Conservation (phyloP, 64 coral and sea anemone genomes). For the Actinia tenebrosa region DNA sequence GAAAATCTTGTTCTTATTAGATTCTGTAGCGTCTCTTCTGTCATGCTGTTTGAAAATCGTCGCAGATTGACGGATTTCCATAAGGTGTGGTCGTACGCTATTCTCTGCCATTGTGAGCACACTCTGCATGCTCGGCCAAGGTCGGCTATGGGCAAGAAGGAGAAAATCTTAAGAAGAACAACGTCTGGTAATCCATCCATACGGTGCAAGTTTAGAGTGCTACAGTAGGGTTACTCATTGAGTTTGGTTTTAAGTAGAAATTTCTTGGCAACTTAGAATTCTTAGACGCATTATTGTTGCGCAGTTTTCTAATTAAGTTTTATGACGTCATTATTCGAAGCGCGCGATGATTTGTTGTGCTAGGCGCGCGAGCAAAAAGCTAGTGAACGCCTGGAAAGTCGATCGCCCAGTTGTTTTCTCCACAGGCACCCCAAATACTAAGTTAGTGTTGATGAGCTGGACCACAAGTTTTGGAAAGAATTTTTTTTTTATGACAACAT, state of each 20-base stretch:
- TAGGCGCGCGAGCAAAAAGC: neutral
- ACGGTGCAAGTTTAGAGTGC: neutral
- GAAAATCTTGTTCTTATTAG: constrained; percentile 86
- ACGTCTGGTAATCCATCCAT: constrained; percentile 88
- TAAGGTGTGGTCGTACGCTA: constrained; percentile 87
- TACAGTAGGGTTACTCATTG: neutral
- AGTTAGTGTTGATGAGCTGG: too few relatives aligned
- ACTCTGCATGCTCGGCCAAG: constrained; percentile 76
- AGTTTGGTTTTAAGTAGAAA: neutral
- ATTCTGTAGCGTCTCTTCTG: constrained; percentile 81
- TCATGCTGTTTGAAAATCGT: constrained; percentile 65
- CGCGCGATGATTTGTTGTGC: neutral
- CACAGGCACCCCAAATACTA: too few relatives aligned
- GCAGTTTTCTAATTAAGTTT: neutral
- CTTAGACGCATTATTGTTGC: neutral
- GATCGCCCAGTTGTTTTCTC: neutral
- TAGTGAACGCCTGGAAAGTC: neutral
- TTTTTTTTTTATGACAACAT: too few relatives aligned
- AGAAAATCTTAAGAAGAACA: constrained; percentile 89
- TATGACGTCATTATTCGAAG: constrained; percentile 24
- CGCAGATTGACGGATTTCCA: constrained; percentile 87
- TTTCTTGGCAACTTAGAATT: neutral
- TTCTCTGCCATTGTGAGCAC: constrained; percentile 79
- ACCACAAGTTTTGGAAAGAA: too few relatives aligned
- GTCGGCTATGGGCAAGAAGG: constrained; percentile 68